A percentile compares a stretch with the other conserved stretches of the same genome.
These are phyloP conservation scores for Varanus salvator DNA, from an alignment of 2,113 vertebrate genomes.

Conservation along the genomic window DNA sequence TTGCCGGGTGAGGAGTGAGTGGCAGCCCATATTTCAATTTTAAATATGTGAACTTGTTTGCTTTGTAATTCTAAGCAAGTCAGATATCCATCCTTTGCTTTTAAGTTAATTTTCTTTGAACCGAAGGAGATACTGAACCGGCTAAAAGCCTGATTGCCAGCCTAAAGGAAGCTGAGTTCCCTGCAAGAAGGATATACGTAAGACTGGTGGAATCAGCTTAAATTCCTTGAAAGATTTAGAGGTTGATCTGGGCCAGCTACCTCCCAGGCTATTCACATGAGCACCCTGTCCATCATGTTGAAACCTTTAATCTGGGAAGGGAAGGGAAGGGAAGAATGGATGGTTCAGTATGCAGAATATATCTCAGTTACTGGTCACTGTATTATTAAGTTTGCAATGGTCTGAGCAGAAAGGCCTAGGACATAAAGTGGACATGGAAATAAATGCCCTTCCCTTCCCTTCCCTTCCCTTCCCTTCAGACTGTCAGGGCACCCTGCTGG, in stretches of 20 bases:
- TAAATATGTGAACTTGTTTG: neutral
- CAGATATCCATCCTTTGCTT: neutral
- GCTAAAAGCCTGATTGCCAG: neutral
- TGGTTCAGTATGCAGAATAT: slow-evolving; percentile 38
- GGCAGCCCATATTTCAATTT: neutral
- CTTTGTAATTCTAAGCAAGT: neutral
- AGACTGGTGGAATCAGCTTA: slow-evolving; percentile 14
- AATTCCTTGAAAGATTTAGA: slow-evolving; percentile 17
- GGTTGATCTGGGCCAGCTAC: neutral
- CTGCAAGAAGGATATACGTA: neutral
- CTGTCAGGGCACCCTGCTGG: too few relatives aligned
- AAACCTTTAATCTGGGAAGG: slow-evolving; percentile 36
- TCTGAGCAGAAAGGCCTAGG: too few relatives aligned
- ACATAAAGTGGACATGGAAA: too few relatives aligned
- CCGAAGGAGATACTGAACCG: neutral
- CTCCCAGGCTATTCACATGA: neutral
- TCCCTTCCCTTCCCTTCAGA: too few relatives aligned
- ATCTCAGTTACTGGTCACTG: neutral
- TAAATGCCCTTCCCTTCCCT: too few relatives aligned
- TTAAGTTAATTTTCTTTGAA: neutral
- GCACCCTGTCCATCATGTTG: slow-evolving; percentile 9
- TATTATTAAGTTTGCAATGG: slow-evolving; percentile 21
- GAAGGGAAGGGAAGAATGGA: slow-evolving; percentile 22
- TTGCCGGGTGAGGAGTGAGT: neutral
- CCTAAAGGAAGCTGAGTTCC: neutral